phyloP scores from a whole-genome alignment of 2,113 vertebrate species.

The Pao palembangensis region DNA sequence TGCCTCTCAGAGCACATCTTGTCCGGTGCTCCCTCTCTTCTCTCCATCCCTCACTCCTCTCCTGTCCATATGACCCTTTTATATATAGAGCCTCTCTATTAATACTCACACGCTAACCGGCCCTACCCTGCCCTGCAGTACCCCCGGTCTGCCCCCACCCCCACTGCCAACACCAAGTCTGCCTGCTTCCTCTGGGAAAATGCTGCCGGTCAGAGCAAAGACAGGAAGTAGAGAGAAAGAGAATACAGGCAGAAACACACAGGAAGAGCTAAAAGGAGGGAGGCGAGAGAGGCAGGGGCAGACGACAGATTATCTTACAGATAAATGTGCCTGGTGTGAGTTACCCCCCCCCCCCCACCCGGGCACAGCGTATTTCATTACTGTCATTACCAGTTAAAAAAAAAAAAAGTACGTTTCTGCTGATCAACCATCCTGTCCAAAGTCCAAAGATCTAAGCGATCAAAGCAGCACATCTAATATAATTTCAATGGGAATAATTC shows the following conservation, averaged over 20 bases:
- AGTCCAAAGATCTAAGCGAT: constrained; percentile 51
- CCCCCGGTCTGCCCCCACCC: constrained; percentile 18
- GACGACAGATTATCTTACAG: constrained; percentile 31
- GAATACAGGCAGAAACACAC: constrained; percentile 2
- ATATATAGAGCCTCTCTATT: constrained; percentile 69
- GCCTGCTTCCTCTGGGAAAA: constrained; percentile 20
- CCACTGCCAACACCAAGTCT: background rate
- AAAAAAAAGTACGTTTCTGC: background rate
- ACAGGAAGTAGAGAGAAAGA: constrained; percentile 7
- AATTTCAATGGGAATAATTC: constrained; percentile 18
- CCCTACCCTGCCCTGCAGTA: constrained; percentile 35
- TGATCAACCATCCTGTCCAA: no score
- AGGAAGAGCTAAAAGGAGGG: background rate
- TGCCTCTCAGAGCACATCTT: constrained; percentile 33
- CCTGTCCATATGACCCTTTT: constrained; percentile 57
- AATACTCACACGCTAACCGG: constrained; percentile 56
- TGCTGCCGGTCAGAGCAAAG: constrained; percentile 20
- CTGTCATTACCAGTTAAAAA: constrained; percentile 27
- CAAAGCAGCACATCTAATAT: constrained; percentile 44
- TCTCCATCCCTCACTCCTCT: constrained; percentile 20
- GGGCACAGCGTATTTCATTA: constrained; percentile 54
- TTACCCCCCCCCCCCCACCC: constrained; percentile 39
- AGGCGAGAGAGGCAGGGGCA: constrained; percentile 11
- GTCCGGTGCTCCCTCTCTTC: constrained; percentile 18
- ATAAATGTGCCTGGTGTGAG: constrained; percentile 44